Evolutionary conservation across 2,888 invertebrate genomes (phyloP).

Genomic region (Watsonalla binaria): DNA sequence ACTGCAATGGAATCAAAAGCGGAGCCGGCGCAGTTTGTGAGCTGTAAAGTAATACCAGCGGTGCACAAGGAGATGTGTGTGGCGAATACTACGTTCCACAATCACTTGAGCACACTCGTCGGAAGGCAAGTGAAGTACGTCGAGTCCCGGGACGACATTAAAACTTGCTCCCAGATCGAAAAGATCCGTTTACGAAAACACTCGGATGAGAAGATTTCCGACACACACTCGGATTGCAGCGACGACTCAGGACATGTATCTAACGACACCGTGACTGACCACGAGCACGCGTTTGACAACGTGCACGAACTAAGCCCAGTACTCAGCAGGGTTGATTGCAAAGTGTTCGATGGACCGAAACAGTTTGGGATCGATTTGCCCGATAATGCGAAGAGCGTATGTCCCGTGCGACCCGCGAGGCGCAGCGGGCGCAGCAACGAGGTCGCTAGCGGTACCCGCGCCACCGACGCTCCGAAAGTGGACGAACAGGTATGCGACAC

Average conservation of each 20-base stretch:
- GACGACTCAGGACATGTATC: slow-evolving; percentile 91
- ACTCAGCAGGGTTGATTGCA: slow-evolving; percentile 47
- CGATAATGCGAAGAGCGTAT: slow-evolving; percentile 61
- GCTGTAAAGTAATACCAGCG: slow-evolving; percentile 70
- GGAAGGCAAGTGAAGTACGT: slow-evolving; percentile 70
- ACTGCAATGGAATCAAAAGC: slow-evolving; percentile 64
- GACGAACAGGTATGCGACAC: slow-evolving; percentile 76
- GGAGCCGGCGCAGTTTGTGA: slow-evolving; percentile 58
- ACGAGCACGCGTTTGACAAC: slow-evolving; percentile 68
- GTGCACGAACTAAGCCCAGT: slow-evolving; percentile 50
- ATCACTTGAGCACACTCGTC: slow-evolving; percentile 74
- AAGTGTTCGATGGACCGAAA: slow-evolving; percentile 56
- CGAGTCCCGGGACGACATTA: slow-evolving; percentile 62
- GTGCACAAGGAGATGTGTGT: slow-evolving; percentile 70
- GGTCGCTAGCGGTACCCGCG: slow-evolving; percentile 76
- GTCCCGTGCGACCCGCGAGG: slow-evolving; percentile 70
- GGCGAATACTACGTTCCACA: slow-evolving; percentile 70
- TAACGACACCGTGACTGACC: slow-evolving; percentile 87
- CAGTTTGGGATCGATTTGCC: slow-evolving; percentile 61
- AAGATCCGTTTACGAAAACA: slow-evolving; percentile 62
- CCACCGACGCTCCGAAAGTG: slow-evolving; percentile 72
- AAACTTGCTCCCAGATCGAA: slow-evolving; percentile 56
- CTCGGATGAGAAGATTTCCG: slow-evolving; percentile 72
- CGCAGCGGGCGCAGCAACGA: slow-evolving; percentile 68
- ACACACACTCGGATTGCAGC: slow-evolving; percentile 84